Percentiles rank a stretch among this genome's conserved stretches.
Evolutionary conservation across 2,797 vertebrate species (phyloP).

Genomic region (Neopelma chrysocephalum): DNA sequence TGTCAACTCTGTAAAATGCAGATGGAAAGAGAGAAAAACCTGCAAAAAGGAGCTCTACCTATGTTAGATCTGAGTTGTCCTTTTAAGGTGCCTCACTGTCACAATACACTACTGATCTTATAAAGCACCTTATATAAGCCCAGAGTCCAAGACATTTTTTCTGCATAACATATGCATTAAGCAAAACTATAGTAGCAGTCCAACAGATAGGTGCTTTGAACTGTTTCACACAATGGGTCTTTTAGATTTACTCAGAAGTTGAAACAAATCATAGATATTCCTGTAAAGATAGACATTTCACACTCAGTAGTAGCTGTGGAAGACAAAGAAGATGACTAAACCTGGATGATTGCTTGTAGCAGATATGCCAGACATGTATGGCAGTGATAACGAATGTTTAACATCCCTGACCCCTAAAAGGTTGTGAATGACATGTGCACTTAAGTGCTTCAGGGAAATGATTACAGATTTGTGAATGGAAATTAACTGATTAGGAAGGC

Average conservation of each 20-base stretch:
- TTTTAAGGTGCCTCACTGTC: background rate
- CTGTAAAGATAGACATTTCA: background rate
- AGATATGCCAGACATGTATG: background rate
- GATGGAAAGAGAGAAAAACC: background rate
- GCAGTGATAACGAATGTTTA: background rate
- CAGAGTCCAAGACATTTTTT: background rate
- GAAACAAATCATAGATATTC: background rate
- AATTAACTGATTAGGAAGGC: background rate
- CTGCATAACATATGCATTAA: background rate
- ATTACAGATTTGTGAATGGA: background rate
- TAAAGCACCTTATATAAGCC: background rate
- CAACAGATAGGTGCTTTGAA: background rate
- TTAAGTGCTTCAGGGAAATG: background rate
- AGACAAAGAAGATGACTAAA: background rate
- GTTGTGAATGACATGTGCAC: background rate
- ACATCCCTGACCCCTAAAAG: background rate
- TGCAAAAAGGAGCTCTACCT: background rate
- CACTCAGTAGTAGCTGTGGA: background rate
- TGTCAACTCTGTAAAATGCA: background rate
- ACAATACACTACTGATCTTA: background rate
- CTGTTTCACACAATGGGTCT: background rate
- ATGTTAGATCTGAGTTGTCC: background rate
- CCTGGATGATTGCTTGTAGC: fast-evolving
- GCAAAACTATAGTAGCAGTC: background rate
- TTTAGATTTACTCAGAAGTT: background rate